Conservation (phyloP, 1,140 invertebrate species). For the Diplogasteroides magnus region DNA sequence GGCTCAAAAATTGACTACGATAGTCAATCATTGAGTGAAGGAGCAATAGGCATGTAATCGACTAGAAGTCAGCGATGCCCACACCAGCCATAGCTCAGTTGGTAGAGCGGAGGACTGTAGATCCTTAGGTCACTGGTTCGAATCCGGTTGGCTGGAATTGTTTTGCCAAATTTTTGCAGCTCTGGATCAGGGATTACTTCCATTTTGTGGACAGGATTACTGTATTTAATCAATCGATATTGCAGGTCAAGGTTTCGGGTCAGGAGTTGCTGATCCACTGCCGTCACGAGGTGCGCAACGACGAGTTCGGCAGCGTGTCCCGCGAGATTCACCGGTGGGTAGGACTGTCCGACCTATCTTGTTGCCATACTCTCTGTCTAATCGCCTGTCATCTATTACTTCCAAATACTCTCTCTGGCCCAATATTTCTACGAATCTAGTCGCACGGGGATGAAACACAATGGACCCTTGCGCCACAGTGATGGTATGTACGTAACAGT, state of each 20-base stretch:
- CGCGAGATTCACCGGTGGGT: constrained; percentile 1
- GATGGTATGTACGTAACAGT: neutral
- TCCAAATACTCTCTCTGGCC: neutral
- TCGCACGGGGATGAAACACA: neutral
- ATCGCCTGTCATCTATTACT: neutral
- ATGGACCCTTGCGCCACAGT: neutral
- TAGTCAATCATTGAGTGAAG: too few species aligned
- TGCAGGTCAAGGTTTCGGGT: constrained; percentile 44
- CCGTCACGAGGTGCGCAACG: constrained; percentile 37
- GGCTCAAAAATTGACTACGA: too few species aligned
- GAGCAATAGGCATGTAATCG: too few species aligned
- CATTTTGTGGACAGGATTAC: too few species aligned
- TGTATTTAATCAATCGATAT: too few species aligned
- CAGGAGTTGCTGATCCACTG: constrained; percentile 48
- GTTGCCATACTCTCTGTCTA: neutral
- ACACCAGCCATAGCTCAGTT: constrained; percentile 46
- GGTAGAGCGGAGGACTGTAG: constrained; percentile 45
- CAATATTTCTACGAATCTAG: neutral
- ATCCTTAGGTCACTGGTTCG: too few species aligned
- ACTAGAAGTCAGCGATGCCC: too few species aligned
- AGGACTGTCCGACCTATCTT: neutral
- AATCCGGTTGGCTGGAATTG: too few species aligned
- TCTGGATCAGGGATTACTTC: too few species aligned
- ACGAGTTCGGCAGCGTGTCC: neutral
- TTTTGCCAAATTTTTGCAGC: too few species aligned